phyloP scores from a whole-genome alignment of 2,113 vertebrate genomes.

The Pyrgilauda ruficollis region DNA sequence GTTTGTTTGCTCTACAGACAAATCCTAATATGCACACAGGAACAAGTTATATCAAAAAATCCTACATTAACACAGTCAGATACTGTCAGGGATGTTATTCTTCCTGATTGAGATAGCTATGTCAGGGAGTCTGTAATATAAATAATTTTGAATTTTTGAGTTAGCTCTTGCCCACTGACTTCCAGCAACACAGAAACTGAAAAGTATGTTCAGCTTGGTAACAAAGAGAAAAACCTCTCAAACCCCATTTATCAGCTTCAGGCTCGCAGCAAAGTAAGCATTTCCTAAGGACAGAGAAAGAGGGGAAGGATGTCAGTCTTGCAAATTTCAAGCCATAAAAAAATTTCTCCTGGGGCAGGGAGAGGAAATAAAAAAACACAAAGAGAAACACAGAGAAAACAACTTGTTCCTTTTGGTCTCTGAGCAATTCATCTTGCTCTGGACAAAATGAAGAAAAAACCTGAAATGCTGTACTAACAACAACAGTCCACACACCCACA shows the following conservation, averaged over 20 bases:
- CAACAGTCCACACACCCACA: not conserved
- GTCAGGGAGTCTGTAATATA: not conserved
- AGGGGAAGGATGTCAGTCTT: not conserved
- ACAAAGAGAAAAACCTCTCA: not conserved
- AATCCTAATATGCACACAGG: not conserved
- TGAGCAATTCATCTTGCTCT: not conserved
- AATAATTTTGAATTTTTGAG: not conserved
- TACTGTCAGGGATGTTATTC: not conserved
- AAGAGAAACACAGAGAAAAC: not conserved
- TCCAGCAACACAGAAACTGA: not conserved
- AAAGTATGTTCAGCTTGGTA: not conserved
- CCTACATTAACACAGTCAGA: not conserved
- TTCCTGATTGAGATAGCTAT: not conserved
- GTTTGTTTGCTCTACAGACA: not conserved
- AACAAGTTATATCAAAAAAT: not conserved
- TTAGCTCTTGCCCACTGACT: not conserved
- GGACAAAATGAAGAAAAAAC: not conserved
- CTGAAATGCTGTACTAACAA: not conserved
- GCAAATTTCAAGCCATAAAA: not conserved
- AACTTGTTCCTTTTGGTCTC: not conserved
- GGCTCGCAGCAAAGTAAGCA: not conserved
- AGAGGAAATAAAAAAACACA: not conserved
- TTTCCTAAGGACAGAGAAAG: not conserved
- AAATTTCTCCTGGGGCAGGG: not conserved
- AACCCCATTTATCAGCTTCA: not conserved